Conservation (phyloP, 2,888 invertebrate genomes). For the Caenorhabditis virilis region DNA sequence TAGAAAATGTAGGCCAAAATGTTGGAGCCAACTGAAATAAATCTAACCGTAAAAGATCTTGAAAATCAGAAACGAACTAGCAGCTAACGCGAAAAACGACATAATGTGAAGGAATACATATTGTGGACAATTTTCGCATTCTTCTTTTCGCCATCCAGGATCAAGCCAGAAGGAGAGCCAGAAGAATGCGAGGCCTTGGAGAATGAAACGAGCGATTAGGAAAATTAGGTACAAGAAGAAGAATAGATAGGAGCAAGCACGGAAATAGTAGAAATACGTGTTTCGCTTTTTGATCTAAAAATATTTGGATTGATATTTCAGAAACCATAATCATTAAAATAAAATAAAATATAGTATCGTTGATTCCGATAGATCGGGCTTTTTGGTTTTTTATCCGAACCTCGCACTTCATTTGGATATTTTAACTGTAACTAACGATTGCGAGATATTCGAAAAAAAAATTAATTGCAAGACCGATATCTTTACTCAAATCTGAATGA, state of each 20-base stretch:
- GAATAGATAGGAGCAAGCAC: conserved; percentile 18
- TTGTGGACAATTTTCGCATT: conserved; percentile 29
- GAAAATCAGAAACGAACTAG: too few relatives aligned
- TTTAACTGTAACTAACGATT: too few relatives aligned
- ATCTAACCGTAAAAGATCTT: too few relatives aligned
- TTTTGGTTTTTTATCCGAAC: too few relatives aligned
- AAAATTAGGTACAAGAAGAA: conserved; percentile 14
- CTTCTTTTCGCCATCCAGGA: conserved; percentile 17
- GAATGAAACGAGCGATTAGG: conserved; percentile 13
- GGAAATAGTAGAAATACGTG: conserved; percentile 21
- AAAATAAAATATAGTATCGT: neutral
- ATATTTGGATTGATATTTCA: neutral
- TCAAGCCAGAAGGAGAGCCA: conserved; percentile 35
- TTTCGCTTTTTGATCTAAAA: conserved; percentile 19
- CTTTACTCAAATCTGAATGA: too few relatives aligned
- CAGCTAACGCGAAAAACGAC: conserved; percentile 24
- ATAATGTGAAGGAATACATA: conserved; percentile 25
- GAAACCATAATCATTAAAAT: neutral
- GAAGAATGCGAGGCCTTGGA: conserved; percentile 23
- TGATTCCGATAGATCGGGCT: neutral
- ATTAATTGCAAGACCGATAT: too few relatives aligned
- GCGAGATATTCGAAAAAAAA: too few relatives aligned
- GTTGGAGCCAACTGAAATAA: conserved; percentile 39
- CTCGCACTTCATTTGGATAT: too few relatives aligned
- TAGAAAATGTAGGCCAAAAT: conserved; percentile 36